phyloP scores from a whole-genome alignment of 2,888 invertebrate genomes.

The Trilocha varians region DNA sequence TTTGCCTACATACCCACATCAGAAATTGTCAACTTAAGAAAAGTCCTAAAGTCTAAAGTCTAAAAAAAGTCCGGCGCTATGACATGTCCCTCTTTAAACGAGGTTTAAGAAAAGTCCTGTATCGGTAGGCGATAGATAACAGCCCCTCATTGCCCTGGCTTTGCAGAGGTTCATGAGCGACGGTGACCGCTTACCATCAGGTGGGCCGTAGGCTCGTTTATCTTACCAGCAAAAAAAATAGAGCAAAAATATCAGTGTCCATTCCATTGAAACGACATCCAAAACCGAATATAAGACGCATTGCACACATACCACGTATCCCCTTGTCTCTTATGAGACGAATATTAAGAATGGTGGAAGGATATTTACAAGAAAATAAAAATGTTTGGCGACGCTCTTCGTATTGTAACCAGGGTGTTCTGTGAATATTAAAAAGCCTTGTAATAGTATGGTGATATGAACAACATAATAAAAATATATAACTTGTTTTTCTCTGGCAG shows the following conservation, averaged over 20 bases:
- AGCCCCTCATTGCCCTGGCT: no score
- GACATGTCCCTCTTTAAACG: no score
- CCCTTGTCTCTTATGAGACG: slow-evolving; percentile 49
- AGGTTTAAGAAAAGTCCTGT: no score
- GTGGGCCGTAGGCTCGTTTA: no score
- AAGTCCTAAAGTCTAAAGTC: no score
- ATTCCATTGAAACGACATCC: slow-evolving; percentile 13
- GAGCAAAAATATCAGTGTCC: not conserved
- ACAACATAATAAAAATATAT: not conserved
- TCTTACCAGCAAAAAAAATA: not conserved
- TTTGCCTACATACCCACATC: no score
- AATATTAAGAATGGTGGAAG: slow-evolving; percentile 48
- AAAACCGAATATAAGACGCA: slow-evolving; percentile 19
- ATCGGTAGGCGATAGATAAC: no score
- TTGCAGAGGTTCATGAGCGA: no score
- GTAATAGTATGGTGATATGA: slow-evolving; percentile 2
- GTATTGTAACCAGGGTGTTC: slow-evolving; percentile 9
- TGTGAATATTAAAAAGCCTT: slow-evolving; percentile 1
- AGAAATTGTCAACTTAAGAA: no score
- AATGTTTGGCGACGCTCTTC: slow-evolving; percentile 40
- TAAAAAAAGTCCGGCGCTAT: no score
- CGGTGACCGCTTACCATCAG: no score
- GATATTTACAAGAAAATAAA: slow-evolving; percentile 54
- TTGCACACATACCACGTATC: slow-evolving; percentile 39
- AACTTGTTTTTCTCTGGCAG: not conserved